A percentile compares a stretch with the other conserved stretches of the same genome.
These are phyloP conservation scores for Platyura marginata DNA, from an alignment of 1,140 invertebrate genomes.

Conservation along the genomic window DNA sequence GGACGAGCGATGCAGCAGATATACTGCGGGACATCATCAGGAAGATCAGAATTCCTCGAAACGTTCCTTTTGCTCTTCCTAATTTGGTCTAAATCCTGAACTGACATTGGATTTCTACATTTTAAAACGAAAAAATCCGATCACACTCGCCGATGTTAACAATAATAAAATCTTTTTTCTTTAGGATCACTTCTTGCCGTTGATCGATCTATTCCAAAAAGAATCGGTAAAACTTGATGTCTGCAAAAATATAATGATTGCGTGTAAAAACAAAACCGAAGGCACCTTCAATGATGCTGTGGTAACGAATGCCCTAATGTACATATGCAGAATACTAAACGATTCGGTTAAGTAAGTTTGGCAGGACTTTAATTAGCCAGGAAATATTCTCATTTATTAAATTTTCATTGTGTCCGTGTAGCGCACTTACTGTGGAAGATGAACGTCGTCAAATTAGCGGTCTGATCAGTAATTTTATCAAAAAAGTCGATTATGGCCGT, in stretches of 20 bases:
- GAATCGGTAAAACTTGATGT: constrained; percentile 64
- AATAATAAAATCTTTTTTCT: no score
- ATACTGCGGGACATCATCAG: no score
- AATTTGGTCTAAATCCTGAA: no score
- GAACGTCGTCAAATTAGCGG: constrained; percentile 72
- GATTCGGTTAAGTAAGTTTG: constrained; percentile 73
- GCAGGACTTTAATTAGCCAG: background rate
- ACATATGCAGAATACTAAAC: constrained; percentile 70
- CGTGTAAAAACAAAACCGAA: constrained; percentile 33
- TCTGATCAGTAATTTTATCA: constrained; percentile 64
- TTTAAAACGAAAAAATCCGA: constrained; percentile 4
- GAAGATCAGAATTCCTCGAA: no score
- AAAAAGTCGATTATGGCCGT: constrained; percentile 57
- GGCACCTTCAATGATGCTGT: constrained; percentile 60
- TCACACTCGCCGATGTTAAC: constrained; percentile 10
- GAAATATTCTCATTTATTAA: background rate
- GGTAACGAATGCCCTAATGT: constrained; percentile 71
- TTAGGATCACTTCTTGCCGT: constrained; percentile 74
- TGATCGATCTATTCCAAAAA: constrained; percentile 78
- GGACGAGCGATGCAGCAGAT: no score
- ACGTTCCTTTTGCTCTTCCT: no score
- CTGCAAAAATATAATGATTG: constrained; percentile 62
- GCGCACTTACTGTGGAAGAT: constrained; percentile 83
- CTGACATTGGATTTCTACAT: background rate
- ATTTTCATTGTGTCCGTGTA: constrained; percentile 16